A percentile compares a stretch with the other conserved stretches of the same genome.
Conservation (phyloP, 2,888 invertebrate genomes). For the Galeruca laticollis region DNA sequence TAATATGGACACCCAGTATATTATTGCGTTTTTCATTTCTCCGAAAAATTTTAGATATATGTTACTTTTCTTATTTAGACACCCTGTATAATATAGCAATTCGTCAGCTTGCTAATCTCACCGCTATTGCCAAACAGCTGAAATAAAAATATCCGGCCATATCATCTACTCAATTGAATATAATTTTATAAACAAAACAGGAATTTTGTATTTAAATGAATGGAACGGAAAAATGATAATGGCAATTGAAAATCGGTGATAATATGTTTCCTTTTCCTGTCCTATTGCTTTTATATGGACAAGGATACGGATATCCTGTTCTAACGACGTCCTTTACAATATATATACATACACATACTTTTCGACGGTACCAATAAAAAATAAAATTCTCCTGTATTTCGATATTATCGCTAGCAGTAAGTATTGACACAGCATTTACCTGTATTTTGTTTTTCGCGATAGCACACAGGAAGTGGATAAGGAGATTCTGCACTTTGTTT, state of each 20-base stretch:
- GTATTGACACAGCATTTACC: background rate
- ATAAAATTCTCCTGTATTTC: slow-evolving; percentile 21
- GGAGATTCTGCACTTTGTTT: background rate
- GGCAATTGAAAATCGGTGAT: slow-evolving; percentile 66
- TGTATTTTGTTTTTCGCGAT: background rate
- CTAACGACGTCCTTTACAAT: slow-evolving; percentile 58
- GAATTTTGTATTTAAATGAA: slow-evolving; percentile 56
- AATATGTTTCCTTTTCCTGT: slow-evolving; percentile 66
- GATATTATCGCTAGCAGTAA: background rate
- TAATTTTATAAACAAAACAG: slow-evolving; percentile 47
- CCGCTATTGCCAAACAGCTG: background rate
- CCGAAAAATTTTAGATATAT: no score
- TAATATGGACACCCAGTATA: no score
- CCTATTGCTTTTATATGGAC: slow-evolving; percentile 60
- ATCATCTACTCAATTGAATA: slow-evolving; percentile 36
- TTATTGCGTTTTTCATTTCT: no score
- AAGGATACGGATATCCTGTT: slow-evolving; percentile 66
- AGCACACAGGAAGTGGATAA: slow-evolving; percentile 10
- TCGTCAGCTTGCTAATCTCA: background rate
- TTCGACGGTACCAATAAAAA: slow-evolving; percentile 27
- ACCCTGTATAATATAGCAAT: slow-evolving; percentile 23
- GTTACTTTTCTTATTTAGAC: no score
- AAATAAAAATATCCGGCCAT: slow-evolving; percentile 18
- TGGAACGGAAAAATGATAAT: slow-evolving; percentile 63
- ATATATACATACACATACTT: slow-evolving; percentile 24